These are phyloP conservation scores for Coleophora flavipennella DNA, from an alignment of 2,888 invertebrate species.

Conservation along the genomic window DNA sequence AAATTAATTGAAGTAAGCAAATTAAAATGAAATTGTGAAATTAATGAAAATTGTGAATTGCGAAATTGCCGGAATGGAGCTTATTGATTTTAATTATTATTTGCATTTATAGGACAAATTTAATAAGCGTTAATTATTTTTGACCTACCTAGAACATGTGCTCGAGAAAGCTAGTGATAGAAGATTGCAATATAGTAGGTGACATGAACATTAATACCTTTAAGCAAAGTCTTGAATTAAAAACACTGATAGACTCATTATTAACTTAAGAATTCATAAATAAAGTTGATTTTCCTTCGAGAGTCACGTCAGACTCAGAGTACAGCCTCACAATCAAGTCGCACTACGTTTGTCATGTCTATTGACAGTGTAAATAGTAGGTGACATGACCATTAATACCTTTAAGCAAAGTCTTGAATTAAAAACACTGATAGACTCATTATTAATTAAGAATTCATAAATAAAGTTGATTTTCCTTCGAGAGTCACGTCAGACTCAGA, in stretches of 20 bases:
- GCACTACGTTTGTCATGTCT: too few relatives aligned
- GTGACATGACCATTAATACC: neutral
- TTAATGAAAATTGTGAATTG: neutral
- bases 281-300: too few relatives aligned
- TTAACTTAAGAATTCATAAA: too few relatives aligned
- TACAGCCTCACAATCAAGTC: too few relatives aligned
- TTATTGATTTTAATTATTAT: neutral
- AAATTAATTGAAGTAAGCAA: neutral
- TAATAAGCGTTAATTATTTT: neutral
- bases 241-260: neutral
- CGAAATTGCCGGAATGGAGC: neutral
- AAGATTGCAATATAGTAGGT: neutral
- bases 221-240: neutral
- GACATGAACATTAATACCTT: neutral
- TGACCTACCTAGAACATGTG: neutral
- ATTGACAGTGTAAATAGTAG: neutral
- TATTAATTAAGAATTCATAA: too few relatives aligned
- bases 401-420: neutral
- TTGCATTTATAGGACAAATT: neutral
- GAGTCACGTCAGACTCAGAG: too few relatives aligned
- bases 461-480: too few relatives aligned
- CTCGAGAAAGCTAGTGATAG: neutral
- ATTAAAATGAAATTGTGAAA: too few relatives aligned
- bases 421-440: neutral
- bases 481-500: too few relatives aligned